Base-by-base conservation (phyloP, 2,113 vertebrate species). In the Pangasianodon gigas region DNA sequence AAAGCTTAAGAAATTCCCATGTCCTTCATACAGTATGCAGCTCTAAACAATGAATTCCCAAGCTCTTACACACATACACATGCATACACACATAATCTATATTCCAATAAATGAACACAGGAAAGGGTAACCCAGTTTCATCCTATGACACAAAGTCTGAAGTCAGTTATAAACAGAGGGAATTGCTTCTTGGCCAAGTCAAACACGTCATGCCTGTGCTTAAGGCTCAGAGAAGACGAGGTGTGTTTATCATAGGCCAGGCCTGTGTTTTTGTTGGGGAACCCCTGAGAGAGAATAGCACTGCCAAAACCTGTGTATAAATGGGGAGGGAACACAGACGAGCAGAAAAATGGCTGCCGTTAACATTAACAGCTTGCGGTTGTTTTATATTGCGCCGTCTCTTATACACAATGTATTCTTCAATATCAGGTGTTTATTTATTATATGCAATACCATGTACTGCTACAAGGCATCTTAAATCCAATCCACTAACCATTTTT, bases 281-380 rank as follows among this genome's bases (percentile, higher is more conserved):
- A 62, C 13, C 71, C 21, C 86, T 60, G 54, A 26, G 32, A 48
- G 60, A 85, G 44, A 69, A 51, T 1, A 10, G 29, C n/a, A 32
- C 10, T 60, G 84, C 65, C 84, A 86, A 86, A 86, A 19, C 46
- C 19, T n/a, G 60, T 67, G 58, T 86, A 29, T n/a, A 69, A 69
- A 86, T 46, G 29, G 46, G 16, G 46, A 85, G 26, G 4, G 46
- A 13, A 87, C n/a, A 86, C 65, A 71, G 5, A 41, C 24, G 24
- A 32, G 62, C 84, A 51, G 80, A 4, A 32, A 56, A 56, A 56
- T 56, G 16, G 44, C 77, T 80, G 21, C 26, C 3, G 77, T 37
- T 37, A 37, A 37, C 37, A 26, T 51, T 29, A 48, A 80, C 7
- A 80, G 77, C 24, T 29, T 51, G 21, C 10, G 1, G 21, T 79